Evolutionary conservation across 2,113 vertebrate genomes (phyloP), one percentile per base, ranked within the genome.

Genomic region (Colossoma macropomum): DNA sequence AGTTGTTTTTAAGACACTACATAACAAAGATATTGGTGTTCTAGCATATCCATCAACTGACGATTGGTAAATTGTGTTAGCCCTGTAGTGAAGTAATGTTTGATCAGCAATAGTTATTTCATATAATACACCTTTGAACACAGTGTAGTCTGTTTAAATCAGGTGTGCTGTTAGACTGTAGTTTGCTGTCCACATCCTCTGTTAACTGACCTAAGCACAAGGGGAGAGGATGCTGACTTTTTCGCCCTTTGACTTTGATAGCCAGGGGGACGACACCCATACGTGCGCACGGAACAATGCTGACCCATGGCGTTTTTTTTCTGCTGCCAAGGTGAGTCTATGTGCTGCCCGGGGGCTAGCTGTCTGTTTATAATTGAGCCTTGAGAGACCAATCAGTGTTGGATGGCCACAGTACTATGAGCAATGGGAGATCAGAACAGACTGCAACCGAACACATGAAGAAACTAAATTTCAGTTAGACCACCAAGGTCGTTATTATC

Each of bases 211-310:
- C 62, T 84, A 54, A 79, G 79, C 60, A 52, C 72, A 84, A 87
- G 66, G 82, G 85, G 52, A 84, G 38, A 76, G 60, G 32, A 75
- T 86, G 84, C 84, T 88, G 86, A 74, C 82, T 86, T n/a, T 48
- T 60, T 60, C 15, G 7, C 54, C 60, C 82, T 84, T 87, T 85
- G 71, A 77, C 81, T 88, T 82, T 90, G 75, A 82, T 65, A 77
- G 32, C 60, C 3, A 48, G 71, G 32, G 25, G 65, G 25, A 3
- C 12, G 68, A 82, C 69, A 82, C 63, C 69, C 62, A 79, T 76
- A 66, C 65, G 59, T 85, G 70, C n/a, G 65, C 41, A 60, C 32
- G 27, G 50, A 86, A 86, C 78, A 80, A 54, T 84, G 78, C 74
- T 79, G 83, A 88, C 48, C 84, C 11, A 7, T 25, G 27, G n/a